These are phyloP conservation scores for Campylorhamphus procurvoides DNA, from an alignment of 2,113 vertebrate genomes.

Conservation along the genomic window DNA sequence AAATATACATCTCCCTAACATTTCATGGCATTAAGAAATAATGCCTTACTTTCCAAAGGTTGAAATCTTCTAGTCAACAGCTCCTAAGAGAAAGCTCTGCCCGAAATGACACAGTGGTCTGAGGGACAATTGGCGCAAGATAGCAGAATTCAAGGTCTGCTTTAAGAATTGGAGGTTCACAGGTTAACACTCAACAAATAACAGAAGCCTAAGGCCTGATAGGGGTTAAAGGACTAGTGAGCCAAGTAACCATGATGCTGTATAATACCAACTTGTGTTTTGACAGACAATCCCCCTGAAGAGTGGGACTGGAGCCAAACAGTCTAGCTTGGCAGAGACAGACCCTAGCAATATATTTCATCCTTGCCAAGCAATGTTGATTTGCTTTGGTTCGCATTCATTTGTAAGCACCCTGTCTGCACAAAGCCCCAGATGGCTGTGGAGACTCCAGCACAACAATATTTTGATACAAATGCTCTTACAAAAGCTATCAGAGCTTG, in stretches of 20 bases:
- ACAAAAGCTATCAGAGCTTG: slow-evolving; percentile 53
- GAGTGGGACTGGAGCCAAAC: slow-evolving; percentile 43
- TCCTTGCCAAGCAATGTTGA: slow-evolving; percentile 63
- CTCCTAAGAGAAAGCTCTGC: background rate
- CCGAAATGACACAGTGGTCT: background rate
- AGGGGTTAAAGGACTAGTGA: slow-evolving; percentile 22
- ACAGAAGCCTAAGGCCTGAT: background rate
- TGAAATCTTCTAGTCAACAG: background rate
- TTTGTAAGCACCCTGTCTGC: slow-evolving; percentile 56
- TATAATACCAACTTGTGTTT: slow-evolving; percentile 57
- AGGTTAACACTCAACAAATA: background rate
- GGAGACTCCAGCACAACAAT: slow-evolving; percentile 44
- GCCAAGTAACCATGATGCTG: background rate
- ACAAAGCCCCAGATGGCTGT: slow-evolving; percentile 58
- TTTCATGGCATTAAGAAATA: background rate
- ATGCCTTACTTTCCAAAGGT: background rate
- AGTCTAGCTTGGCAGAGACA: slow-evolving; percentile 64
- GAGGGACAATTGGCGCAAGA: background rate
- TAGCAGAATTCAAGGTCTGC: background rate
- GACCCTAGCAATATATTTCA: slow-evolving; percentile 56
- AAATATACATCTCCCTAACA: background rate
- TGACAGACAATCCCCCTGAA: slow-evolving; percentile 52
- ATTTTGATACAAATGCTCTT: slow-evolving; percentile 56
- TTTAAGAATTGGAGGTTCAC: background rate
- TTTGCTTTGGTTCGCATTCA: slow-evolving; percentile 67